Percentiles rank a stretch among this genome's conserved stretches.
These are phyloP conservation scores for Spheniscus mendiculus DNA, from an alignment of 2,113 vertebrate genomes.

Conservation along the genomic window DNA sequence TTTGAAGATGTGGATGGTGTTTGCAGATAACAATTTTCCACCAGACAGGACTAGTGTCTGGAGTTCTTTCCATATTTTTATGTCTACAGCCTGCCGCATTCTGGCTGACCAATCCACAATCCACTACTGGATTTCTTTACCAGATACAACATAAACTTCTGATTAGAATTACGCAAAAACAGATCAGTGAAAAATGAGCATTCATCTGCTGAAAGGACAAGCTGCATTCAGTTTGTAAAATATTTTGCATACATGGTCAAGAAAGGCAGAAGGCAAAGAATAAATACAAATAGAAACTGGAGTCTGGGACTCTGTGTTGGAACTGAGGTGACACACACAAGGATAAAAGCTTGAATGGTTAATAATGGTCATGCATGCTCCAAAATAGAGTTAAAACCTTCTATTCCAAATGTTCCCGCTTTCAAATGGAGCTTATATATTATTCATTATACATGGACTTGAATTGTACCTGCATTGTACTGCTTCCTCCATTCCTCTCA, in stretches of 20 bases:
- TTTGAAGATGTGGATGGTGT: constrained; percentile 32
- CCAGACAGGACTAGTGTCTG: constrained; percentile 11
- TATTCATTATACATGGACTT: background rate
- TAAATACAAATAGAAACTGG: background rate
- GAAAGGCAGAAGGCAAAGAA: background rate
- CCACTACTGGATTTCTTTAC: constrained; percentile 38
- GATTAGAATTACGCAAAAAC: background rate
- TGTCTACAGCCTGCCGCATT: background rate
- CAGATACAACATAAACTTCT: background rate
- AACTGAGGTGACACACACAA: background rate
- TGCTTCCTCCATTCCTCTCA: background rate
- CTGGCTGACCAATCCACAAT: constrained; percentile 11
- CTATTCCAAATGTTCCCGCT: background rate
- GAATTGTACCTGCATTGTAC: background rate
- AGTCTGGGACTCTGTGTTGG: background rate
- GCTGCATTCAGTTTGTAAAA: background rate
- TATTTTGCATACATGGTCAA: background rate
- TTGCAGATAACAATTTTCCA: constrained; percentile 59
- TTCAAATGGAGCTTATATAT: background rate
- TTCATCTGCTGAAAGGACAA: background rate
- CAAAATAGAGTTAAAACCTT: background rate
- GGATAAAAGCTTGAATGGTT: background rate
- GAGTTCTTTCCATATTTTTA: constrained; percentile 39
- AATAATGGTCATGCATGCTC: background rate
- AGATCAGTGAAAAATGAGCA: background rate